Base-by-base conservation (phyloP, 2,888 invertebrate genomes). In the Brenthis daphne region DNA sequence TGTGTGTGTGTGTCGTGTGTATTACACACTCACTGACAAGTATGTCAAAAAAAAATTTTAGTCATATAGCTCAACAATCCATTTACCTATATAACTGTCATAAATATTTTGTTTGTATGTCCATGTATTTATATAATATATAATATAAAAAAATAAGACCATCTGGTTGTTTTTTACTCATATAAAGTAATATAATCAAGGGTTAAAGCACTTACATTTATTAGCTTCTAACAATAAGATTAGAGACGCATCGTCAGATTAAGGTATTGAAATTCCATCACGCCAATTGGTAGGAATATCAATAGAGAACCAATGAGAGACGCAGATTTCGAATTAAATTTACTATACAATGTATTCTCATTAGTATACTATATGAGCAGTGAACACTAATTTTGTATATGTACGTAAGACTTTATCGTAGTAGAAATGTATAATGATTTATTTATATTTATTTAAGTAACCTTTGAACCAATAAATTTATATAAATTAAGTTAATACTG, bases 181-280 rank as follows among this genome's bases (percentile, higher is more conserved):
- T 1, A 55, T 29, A 14, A 29, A 56, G 11, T 43, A 48, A 60
- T 33, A 50, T 16, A 54, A 51, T 24, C 29, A 6, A 13, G 48
- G 48, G 29, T 50, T 60, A 60, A 60, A 67, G 60, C 60, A 65
- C 64, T 69, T 53, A 72, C 43, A 48, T 63, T 20, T 58, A 65
- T 65, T 66, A 54, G 53, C 47, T 66, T 14, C 54, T 60, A 54
- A 29, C 29, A 29, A 29, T 29, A 29, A 54, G 66, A 66, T 47
- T 47, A 58, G 60, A 70, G 70, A 56, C 57, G 70, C 70, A 72
- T 73, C 72, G 72, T 66, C 69, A 73, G 69, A 76, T 74, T 74
- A 74, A 57, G 54, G 43, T 67, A 66, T 67, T 73, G 69, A 60
- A 70, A 71, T 68, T 76, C 73, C 73, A 74, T 74, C 74, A 71